Base-by-base conservation (phyloP, 2,797 vertebrate genomes). In the Rhadinocentrus ornatus region DNA sequence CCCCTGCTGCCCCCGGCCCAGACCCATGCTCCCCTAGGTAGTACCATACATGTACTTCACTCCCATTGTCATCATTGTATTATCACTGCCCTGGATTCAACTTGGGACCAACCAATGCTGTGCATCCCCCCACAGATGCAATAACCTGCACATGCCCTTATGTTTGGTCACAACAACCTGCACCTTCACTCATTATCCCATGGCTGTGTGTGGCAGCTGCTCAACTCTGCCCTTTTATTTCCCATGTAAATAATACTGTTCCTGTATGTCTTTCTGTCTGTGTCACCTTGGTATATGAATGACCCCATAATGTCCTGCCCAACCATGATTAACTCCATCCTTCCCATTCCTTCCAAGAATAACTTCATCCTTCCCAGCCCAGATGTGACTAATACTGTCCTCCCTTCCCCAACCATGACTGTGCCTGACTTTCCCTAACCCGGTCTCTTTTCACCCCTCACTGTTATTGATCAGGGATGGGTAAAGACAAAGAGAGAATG, bases 21-120 rank as follows among this genome's bases (percentile, higher is more conserved):
- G 88, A 82, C 85, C 82, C 87, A 79, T 78, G 84, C 90, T 87
- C 87, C 90, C 90, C 86, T 94, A 94, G 94, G 94, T 95, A 94
- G 92, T 93, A 91, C 83, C 83, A 56, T 74, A 67, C 55, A 35
- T 62, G 75, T 71, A 83, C 75, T 80, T 84, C 85, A 68, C 76
- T 72, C 61, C 58, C 86, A 83, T 89, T 57, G 52, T 59, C 73
- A 78, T 63, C 66, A 37, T 66, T 22, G 46, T 76, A 27, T 68
- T 31, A 59, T 84, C 71, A 57, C 66, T 41, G 66, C 54, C 83
- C 66, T 46, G 26, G 66, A 74, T 78, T 82, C 62, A 37, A 59
- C 68, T 24, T 9, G 68, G 2, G 62, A 82, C 68, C 79, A 80
- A 64, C 73, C 80, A 60, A 69, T 8, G 75, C 76, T 69, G 34